Base-by-base conservation (phyloP, 1,140 invertebrate species). In the Drosophila sp. region DNA sequence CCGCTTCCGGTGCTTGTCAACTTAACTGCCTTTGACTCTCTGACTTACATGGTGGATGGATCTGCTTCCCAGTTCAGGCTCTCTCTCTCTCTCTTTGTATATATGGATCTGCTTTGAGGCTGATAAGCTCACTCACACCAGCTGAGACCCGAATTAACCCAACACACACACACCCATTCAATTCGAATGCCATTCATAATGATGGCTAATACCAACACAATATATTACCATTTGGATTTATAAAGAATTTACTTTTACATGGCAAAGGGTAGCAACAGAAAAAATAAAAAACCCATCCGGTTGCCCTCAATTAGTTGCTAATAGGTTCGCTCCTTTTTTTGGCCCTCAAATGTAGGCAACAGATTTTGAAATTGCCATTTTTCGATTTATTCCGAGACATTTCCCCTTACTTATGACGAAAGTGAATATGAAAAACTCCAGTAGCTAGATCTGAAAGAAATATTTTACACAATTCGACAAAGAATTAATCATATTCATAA, bases 1-100 rank as follows among this genome's bases (percentile, higher is more conserved):
- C 50, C 44, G 47, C 5, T 65, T 65, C 60, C 60, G 60, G 38
- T 63, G 41, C 60, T 44, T 47, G 60, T 44, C 60, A 63, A 44
- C 44, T 65, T 56, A 38, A 55, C 33, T 30, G 44, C 32, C 29
- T 65, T 50, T 50, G 44, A 50, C 44, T 50, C 44, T 50, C 23
- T 50, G 23, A 50, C 44, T 50, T 50, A 50, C 23, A 50, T 50
- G 8, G 35, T 38, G 10, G 10, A 38, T 38, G 35, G 35, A 38
- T 38, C 35, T 38, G 8, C 30, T 30, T 30, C 2, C 30, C 30
- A 30, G 35, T 4, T 38, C 35, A 10, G 1, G 0, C 7, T 10
- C 33, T 35, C 33, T 35, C 33, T 35, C 33, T 35, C 35, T 2
- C 35, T 38, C 35, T 38, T 1, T 38, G 5, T 47, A 2, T 47